Evolutionary conservation across 1,140 invertebrate species (phyloP).

Genomic region (Polypedilum vanderplanki): DNA sequence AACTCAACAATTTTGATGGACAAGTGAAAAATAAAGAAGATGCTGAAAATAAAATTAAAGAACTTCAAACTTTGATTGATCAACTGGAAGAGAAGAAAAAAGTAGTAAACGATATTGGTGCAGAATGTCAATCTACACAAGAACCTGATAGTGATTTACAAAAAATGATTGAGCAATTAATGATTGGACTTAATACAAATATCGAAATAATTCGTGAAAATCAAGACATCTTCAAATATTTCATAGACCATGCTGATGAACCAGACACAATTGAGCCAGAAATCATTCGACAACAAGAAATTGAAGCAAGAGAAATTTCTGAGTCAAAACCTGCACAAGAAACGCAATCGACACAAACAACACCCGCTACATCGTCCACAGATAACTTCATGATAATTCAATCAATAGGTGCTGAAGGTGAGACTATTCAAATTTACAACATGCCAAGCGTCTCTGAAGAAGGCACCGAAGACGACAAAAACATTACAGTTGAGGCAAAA

Average conservation of each 20-base stretch:
- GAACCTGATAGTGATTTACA: neutral
- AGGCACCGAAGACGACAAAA: slow-evolving; percentile 47
- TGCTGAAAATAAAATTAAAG: slow-evolving; percentile 45
- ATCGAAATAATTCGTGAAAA: neutral
- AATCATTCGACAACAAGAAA: slow-evolving; percentile 33
- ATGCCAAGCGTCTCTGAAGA: slow-evolving; percentile 49
- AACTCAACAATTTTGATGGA: slow-evolving; percentile 40
- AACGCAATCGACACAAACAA: slow-evolving; percentile 39
- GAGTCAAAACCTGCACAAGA: neutral
- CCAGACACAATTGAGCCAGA: slow-evolving; percentile 44
- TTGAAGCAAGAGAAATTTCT: neutral
- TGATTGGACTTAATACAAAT: slow-evolving; percentile 20
- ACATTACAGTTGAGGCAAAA: slow-evolving; percentile 65
- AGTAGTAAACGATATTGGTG: slow-evolving; percentile 51
- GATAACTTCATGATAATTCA: slow-evolving; percentile 66
- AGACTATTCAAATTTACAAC: slow-evolving; percentile 71
- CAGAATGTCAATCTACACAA: slow-evolving; percentile 49
- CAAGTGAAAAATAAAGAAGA: slow-evolving; percentile 44
- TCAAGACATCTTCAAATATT: neutral
- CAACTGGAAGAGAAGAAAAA: slow-evolving; percentile 52
- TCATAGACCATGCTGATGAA: slow-evolving; percentile 36
- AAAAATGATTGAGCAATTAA: neutral
- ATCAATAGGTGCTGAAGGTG: slow-evolving; percentile 57
- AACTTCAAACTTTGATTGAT: slow-evolving; percentile 47
- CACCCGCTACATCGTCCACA: slow-evolving; percentile 42